Conservation (phyloP, 2,797 vertebrate genomes). For the Holocentrus rufus region DNA sequence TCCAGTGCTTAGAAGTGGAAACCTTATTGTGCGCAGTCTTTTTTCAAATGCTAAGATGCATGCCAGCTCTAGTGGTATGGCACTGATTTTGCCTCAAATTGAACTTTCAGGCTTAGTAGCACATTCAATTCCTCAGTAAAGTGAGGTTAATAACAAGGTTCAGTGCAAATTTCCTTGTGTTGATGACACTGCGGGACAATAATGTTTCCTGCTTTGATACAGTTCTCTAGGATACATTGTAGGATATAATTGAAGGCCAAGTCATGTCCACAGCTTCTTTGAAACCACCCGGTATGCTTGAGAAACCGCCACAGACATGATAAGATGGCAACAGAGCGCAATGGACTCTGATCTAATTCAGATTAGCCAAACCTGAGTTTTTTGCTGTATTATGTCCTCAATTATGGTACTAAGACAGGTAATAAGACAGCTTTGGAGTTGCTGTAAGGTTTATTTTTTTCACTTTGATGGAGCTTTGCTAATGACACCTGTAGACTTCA, state of each 20-base stretch:
- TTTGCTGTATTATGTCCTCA: constrained; percentile 13
- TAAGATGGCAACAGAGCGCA: background rate
- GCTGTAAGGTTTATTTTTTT: too few species aligned
- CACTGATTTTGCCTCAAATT: constrained; percentile 19
- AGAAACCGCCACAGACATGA: background rate
- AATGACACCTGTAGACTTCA: too few species aligned
- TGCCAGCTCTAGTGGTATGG: constrained; percentile 18
- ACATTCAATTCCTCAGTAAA: constrained; percentile 2
- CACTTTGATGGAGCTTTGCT: too few species aligned
- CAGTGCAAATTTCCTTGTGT: background rate
- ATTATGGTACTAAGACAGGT: too few species aligned
- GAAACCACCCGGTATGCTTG: background rate
- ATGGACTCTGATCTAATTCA: background rate
- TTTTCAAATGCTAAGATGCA: background rate
- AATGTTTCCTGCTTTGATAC: background rate
- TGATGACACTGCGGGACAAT: background rate
- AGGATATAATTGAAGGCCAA: constrained; percentile 12
- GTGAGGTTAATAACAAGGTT: background rate
- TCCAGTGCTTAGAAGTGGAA: constrained; percentile 14
- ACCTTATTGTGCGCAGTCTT: constrained; percentile 5
- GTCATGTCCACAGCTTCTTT: constrained; percentile 7
- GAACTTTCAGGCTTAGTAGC: constrained; percentile 10
- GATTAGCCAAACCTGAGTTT: constrained; percentile 1
- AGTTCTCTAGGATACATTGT: constrained; percentile 11
- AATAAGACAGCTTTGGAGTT: too few species aligned